Conservation (phyloP, 2,888 invertebrate species). For the Anarsia innoxiella region DNA sequence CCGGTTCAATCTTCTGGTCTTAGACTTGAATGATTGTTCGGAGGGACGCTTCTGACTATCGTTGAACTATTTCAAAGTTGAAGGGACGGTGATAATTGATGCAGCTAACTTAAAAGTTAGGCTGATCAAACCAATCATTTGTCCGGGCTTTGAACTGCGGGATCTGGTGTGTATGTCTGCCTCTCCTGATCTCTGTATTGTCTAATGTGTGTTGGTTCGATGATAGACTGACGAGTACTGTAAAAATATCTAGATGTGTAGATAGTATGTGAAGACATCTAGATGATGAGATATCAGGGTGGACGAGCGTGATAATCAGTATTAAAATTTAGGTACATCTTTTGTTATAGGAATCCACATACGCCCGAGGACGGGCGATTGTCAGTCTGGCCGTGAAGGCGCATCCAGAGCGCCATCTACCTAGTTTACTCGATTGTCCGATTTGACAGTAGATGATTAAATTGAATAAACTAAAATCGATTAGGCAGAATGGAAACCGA, state of each 20-base stretch:
- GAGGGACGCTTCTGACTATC: too few relatives aligned
- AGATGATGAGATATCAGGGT: constrained; percentile 2
- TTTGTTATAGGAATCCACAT: constrained; percentile 4
- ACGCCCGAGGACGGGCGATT: constrained; percentile 12
- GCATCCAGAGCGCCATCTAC: not conserved
- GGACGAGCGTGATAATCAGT: not conserved
- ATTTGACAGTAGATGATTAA: too few relatives aligned
- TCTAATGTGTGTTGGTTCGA: not conserved
- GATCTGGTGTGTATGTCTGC: too few relatives aligned
- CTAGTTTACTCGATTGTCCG: too few relatives aligned
- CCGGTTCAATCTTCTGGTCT: not conserved
- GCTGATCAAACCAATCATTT: too few relatives aligned
- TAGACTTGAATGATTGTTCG: not conserved
- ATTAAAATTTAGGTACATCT: not conserved
- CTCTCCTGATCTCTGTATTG: not conserved
- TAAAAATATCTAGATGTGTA: too few relatives aligned
- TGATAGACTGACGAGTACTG: too few relatives aligned
- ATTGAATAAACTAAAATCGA: too few relatives aligned
- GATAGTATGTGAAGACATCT: not conserved
- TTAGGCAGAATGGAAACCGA: too few relatives aligned
- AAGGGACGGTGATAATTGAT: too few relatives aligned
- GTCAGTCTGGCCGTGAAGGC: constrained; percentile 16
- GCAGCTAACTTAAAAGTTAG: too few relatives aligned
- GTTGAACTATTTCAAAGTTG: not conserved
- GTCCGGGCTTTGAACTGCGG: too few relatives aligned